Conservation (phyloP, 2,797 vertebrate species). For the Naso thynnoides region DNA sequence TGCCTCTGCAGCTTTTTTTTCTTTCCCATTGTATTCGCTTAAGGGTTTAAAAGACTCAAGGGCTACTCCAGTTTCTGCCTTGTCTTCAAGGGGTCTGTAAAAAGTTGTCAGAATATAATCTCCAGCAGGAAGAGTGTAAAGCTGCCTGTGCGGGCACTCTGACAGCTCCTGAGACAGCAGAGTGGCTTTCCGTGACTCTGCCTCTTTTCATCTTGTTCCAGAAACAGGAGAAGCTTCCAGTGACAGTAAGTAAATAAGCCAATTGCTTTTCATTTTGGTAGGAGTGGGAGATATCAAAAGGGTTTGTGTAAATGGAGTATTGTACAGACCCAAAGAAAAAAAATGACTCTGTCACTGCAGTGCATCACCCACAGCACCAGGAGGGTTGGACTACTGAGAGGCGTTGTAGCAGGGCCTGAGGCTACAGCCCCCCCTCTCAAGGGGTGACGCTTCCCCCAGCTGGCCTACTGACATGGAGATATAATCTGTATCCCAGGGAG, state of each 20-base stretch:
- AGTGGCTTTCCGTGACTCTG: conserved; percentile 51
- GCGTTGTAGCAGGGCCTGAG: conserved; percentile 48
- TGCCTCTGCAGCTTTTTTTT: conserved; percentile 45
- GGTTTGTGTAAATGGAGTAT: conserved; percentile 56
- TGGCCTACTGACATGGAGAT: conserved; percentile 68
- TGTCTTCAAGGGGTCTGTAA: conserved; percentile 65
- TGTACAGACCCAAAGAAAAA: conserved; percentile 34
- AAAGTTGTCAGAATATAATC: conserved; percentile 72
- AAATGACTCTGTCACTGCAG: conserved; percentile 48
- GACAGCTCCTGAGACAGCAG: conserved; percentile 68
- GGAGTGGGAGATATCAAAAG: conserved; percentile 32
- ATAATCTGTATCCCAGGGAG: conserved; percentile 60
- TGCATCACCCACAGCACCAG: conserved; percentile 52
- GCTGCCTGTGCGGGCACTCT: conserved; percentile 57
- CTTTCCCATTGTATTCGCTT: conserved; percentile 40
- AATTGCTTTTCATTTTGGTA: conserved; percentile 60
- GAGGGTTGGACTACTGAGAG: conserved; percentile 42
- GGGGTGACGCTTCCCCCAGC: conserved; percentile 28
- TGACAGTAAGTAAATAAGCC: conserved; percentile 76
- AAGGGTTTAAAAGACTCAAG: conserved; percentile 64
- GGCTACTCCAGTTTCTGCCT: conserved; percentile 52
- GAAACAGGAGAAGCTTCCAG: conserved; percentile 56
- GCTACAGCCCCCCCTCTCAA: conserved; percentile 42
- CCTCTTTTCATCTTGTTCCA: conserved; percentile 61
- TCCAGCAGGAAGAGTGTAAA: conserved; percentile 63